Conservation (phyloP, 2,888 invertebrate species). For the Syrista parreyssii region DNA sequence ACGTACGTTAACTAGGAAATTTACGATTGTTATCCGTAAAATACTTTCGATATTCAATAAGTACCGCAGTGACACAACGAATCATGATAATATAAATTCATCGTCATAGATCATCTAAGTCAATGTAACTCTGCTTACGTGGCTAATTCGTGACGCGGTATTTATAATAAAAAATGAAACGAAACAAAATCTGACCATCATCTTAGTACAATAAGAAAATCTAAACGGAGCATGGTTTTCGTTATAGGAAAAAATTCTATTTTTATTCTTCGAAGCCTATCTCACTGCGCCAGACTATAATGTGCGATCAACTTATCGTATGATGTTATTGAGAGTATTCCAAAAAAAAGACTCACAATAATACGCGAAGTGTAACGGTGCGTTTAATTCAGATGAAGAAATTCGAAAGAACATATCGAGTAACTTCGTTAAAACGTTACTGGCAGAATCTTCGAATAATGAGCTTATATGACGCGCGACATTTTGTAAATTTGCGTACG, state of each 20-base stretch:
- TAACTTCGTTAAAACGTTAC: not conserved
- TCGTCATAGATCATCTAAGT: conserved; percentile 20
- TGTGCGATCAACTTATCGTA: not conserved
- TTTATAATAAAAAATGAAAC: not conserved
- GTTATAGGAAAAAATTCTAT: not conserved
- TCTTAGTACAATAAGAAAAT: not conserved
- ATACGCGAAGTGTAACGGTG: not conserved
- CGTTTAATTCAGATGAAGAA: not conserved
- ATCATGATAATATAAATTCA: not conserved
- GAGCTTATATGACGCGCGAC: not conserved
- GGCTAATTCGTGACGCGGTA: not conserved
- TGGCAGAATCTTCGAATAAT: not conserved
- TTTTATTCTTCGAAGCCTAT: not conserved
- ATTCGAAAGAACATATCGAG: not conserved
- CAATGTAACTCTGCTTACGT: not conserved
- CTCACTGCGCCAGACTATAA: not conserved
- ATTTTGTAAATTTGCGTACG: not conserved
- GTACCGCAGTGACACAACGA: not conserved
- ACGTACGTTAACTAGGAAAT: conserved; percentile 26
- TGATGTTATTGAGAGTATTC: not conserved
- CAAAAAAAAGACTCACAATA: not conserved
- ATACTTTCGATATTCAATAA: conserved; percentile 43
- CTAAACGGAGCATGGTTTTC: not conserved
- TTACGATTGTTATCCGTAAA: conserved; percentile 34
- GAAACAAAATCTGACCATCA: not conserved